A percentile compares a stretch with the other conserved stretches of the same genome.
Conservation (phyloP, 2,888 invertebrate genomes). For the Erebia palarica region DNA sequence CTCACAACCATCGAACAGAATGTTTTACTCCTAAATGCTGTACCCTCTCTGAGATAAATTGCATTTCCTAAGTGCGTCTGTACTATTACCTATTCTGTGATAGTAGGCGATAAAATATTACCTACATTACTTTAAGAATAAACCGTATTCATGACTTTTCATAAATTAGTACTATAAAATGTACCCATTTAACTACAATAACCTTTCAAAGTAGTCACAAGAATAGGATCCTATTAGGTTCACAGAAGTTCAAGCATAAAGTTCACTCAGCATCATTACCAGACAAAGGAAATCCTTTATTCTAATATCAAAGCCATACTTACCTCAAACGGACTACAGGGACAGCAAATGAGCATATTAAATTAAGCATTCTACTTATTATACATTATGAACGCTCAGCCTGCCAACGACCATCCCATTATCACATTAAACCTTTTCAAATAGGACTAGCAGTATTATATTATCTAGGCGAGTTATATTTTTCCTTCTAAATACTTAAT, state of each 20-base stretch:
- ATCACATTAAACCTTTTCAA: conserved; percentile 21
- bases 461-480: too few relatives aligned
- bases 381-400: conserved; percentile 15
- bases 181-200: not conserved
- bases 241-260: conserved; percentile 15
- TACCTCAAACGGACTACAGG: conserved; percentile 22
- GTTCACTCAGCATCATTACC: conserved; percentile 8
- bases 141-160: too few relatives aligned
- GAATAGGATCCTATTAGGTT: conserved; percentile 11
- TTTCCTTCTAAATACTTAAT: too few relatives aligned
- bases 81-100: too few relatives aligned
- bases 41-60: too few relatives aligned
- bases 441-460: not conserved
- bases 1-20: too few relatives aligned
- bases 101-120: too few relatives aligned
- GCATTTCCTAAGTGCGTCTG: too few relatives aligned
- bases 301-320: conserved; percentile 20
- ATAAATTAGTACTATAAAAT: too few relatives aligned
- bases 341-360: conserved; percentile 23
- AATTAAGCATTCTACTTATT: conserved; percentile 26
- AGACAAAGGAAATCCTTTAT: conserved; percentile 21
- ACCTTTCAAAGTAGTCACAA: conserved; percentile 2
- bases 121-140: too few relatives aligned
- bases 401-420: conserved; percentile 21
- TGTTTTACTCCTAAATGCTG: too few relatives aligned